These are phyloP conservation scores for Agapostemon virescens DNA, from an alignment of 2,888 invertebrate species.

Conservation along the genomic window DNA sequence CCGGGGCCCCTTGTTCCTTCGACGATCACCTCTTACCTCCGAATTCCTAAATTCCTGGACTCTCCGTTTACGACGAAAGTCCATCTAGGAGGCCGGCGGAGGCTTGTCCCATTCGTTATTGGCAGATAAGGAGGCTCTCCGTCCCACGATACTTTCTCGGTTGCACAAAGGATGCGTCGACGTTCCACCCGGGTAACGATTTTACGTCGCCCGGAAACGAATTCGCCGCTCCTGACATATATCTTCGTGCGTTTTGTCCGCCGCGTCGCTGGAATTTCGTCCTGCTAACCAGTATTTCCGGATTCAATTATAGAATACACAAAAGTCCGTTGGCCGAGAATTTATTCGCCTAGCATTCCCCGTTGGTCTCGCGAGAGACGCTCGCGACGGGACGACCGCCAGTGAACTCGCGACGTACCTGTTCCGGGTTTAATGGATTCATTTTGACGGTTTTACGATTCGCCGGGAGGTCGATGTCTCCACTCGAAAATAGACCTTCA, in stretches of 20 bases:
- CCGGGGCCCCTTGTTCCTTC: neutral
- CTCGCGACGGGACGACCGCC: neutral
- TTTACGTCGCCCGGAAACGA: neutral
- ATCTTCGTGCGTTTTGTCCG: neutral
- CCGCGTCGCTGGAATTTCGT: slow-evolving; percentile 1
- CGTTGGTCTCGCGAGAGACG: slow-evolving; percentile 11
- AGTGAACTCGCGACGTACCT: slow-evolving; percentile 49
- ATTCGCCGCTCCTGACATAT: neutral
- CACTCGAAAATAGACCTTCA: slow-evolving; percentile 67
- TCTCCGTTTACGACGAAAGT: slow-evolving; percentile 62
- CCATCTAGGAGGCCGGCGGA: slow-evolving; percentile 55
- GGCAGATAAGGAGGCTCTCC: slow-evolving; percentile 54
- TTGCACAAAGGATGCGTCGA: neutral
- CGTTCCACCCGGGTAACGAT: neutral
- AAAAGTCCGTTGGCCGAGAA: neutral
- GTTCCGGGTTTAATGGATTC: slow-evolving; percentile 65
- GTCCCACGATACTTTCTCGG: neutral
- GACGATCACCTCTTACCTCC: slow-evolving; percentile 31
- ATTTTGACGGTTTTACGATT: slow-evolving; percentile 65
- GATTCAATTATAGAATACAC: slow-evolving; percentile 22
- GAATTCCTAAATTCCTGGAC: slow-evolving; percentile 58
- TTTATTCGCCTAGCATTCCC: slow-evolving; percentile 29
- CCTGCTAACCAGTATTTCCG: slow-evolving; percentile 20
- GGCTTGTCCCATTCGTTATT: slow-evolving; percentile 51
- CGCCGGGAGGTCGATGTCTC: slow-evolving; percentile 66